These are phyloP conservation scores for Aleiodes testaceus DNA, from an alignment of 2,888 invertebrate species.

Conservation along the genomic window DNA sequence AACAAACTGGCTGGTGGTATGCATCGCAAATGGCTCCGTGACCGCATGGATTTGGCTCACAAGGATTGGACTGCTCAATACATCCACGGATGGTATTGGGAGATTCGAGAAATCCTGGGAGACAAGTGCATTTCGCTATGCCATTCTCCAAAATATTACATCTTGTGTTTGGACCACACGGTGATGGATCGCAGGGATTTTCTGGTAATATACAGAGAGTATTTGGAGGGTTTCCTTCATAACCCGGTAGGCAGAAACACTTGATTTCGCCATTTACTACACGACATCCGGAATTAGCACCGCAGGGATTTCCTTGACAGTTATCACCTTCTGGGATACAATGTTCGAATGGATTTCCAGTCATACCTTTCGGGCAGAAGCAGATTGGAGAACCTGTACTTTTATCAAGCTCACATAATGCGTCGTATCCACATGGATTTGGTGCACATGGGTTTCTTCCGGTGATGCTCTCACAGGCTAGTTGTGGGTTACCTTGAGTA, in stretches of 20 bases:
- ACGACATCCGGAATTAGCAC: slow-evolving; percentile 87
- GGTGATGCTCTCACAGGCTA: slow-evolving; percentile 82
- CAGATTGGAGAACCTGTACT: slow-evolving; percentile 85
- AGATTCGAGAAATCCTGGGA: slow-evolving; percentile 87
- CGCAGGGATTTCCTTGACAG: slow-evolving; percentile 88
- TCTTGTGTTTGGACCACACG: slow-evolving; percentile 92
- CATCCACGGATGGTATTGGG: slow-evolving; percentile 92
- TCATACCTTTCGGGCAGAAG: slow-evolving; percentile 90
- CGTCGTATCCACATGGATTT: slow-evolving; percentile 91
- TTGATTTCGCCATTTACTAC: slow-evolving; percentile 83
- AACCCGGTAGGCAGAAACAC: slow-evolving; percentile 92
- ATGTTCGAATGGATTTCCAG: slow-evolving; percentile 92
- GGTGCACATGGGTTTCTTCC: slow-evolving; percentile 84
- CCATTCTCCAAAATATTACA: slow-evolving; percentile 85
- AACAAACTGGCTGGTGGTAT: slow-evolving; percentile 85
- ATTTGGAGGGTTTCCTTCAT: slow-evolving; percentile 87
- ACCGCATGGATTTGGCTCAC: slow-evolving; percentile 89
- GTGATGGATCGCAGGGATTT: slow-evolving; percentile 88
- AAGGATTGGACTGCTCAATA: slow-evolving; percentile 84
- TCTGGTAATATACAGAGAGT: slow-evolving; percentile 81
- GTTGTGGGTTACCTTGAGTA: slow-evolving; percentile 84
- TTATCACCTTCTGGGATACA: slow-evolving; percentile 90
- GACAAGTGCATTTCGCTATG: slow-evolving; percentile 90
- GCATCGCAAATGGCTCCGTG: slow-evolving; percentile 86
- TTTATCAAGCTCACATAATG: slow-evolving; percentile 87